A percentile compares a stretch with the other conserved stretches of the same genome.
phyloP scores from a whole-genome alignment of 2,113 vertebrate species.

The Boulengeromyrus knoepffleri region DNA sequence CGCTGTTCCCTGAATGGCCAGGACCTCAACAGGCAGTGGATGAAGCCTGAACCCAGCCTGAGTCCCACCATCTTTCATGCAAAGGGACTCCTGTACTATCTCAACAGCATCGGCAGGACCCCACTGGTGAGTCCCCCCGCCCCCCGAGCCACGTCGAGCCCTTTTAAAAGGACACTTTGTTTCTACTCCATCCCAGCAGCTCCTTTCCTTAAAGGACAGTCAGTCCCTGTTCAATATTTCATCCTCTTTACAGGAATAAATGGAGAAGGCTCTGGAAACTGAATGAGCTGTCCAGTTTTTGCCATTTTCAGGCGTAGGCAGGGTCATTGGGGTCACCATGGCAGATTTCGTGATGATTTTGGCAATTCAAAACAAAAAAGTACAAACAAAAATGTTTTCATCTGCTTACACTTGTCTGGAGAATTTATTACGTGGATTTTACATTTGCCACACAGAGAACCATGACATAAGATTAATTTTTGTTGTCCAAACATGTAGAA shows the following conservation, averaged over 20 bases:
- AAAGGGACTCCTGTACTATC: conserved; percentile 82
- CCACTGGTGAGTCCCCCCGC: conserved; percentile 67
- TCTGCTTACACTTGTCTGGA: neutral
- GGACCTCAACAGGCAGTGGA: conserved; percentile 91
- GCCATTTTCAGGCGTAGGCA: neutral
- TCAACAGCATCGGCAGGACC: conserved; percentile 63
- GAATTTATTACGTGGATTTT: neutral
- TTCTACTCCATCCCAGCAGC: neutral
- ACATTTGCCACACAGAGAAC: neutral
- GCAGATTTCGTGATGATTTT: neutral
- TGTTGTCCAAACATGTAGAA: neutral
- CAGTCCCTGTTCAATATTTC: neutral
- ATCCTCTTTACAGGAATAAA: neutral
- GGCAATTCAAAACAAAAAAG: neutral
- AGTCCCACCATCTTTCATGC: conserved; percentile 86
- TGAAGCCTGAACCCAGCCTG: conserved; percentile 58
- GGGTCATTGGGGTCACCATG: neutral
- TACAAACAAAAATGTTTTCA: neutral
- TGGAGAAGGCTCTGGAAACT: neutral
- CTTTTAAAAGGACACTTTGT: neutral
- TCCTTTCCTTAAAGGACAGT: neutral
- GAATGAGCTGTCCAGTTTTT: neutral
- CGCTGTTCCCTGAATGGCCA: conserved; percentile 81
- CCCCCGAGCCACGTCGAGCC: neutral
- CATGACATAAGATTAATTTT: neutral